Evolutionary conservation across 2,888 invertebrate genomes (phyloP), one percentile per base, ranked within the genome.

Genomic region (Pyralis farinalis): DNA sequence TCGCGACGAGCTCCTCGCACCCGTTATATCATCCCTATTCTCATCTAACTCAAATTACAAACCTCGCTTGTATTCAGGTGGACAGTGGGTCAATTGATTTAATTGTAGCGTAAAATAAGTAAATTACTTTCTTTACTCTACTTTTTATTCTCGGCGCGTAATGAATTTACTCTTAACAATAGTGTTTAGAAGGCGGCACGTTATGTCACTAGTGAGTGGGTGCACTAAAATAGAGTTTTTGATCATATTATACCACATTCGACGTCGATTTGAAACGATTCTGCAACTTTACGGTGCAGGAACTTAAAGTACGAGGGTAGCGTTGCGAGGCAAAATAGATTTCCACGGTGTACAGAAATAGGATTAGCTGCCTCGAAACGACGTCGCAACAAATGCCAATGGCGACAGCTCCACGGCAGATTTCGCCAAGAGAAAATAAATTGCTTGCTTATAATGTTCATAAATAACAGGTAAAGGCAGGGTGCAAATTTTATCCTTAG

Each of bases 11-110:
- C 42, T 37, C 49, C 55, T 56, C 51, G 51, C 58, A 58, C 57
- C 49, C 53, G 57, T 78, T 79, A 78, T 72, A 67, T 75, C 73
- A 77, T 53, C 53, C 47, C 43, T 43, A 41, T 46, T 31, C 40
- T 28, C 36, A 48, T 29, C 29, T 29, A 25, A 12, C 12, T 12
- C 22, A 25, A 35, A 22, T 22, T 16, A 27, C 7, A 7, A 6
- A 5, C 10, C 9, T 37, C 11, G 20, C 22, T 37, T 37, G 10
- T 30, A 30, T 37, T 37, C 30, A 22, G 20, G 10, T 27, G 27
- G 21, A 11, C 36, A 36, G 29, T 30, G 20, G n/a, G n/a, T n/a
- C n/a, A n/a, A 30, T 8, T 22, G 30, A 31, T 47, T 51, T 44
- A 51, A 55, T 48, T 49, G 43, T 51, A 4, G 16, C 16, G 16